These are phyloP conservation scores for Sepiola atlantica DNA, from an alignment of 2,888 invertebrate species.

Conservation along the genomic window DNA sequence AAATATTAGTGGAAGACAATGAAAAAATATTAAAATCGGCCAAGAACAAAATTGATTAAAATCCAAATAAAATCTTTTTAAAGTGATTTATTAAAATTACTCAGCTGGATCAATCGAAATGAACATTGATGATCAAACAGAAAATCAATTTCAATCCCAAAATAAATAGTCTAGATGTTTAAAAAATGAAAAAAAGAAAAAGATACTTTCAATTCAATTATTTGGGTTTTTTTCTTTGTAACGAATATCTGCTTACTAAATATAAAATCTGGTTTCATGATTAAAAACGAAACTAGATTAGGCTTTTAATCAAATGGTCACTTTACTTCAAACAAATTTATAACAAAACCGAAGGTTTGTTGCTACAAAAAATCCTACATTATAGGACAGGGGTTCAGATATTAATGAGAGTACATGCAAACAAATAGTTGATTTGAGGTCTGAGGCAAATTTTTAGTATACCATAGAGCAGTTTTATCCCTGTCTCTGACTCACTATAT, in stretches of 20 bases:
- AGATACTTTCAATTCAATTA: neutral
- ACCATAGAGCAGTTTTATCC: too few species aligned
- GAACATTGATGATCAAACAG: constrained; percentile 24
- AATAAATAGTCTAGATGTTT: neutral
- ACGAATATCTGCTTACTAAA: neutral
- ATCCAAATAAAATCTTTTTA: neutral
- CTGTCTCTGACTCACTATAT: too few species aligned
- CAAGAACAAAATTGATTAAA: neutral
- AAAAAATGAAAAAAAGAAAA: neutral
- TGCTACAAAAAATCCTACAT: neutral
- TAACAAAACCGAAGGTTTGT: neutral
- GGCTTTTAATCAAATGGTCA: neutral
- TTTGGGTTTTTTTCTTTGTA: neutral
- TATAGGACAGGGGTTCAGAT: neutral
- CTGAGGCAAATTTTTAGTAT: too few species aligned
- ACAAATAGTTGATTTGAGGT: too few species aligned
- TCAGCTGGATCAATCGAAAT: neutral
- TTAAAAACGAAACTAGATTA: neutral
- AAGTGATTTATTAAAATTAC: neutral
- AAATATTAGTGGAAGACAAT: neutral
- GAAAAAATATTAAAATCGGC: neutral
- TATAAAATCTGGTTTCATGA: neutral
- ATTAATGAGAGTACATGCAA: too few species aligned
- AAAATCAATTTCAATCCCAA: constrained; percentile 13
- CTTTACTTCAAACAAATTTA: neutral